Percentiles rank a stretch among this genome's conserved stretches.
These are phyloP conservation scores for Monochamus alternatus DNA, from an alignment of 2,888 invertebrate genomes.

Conservation along the genomic window DNA sequence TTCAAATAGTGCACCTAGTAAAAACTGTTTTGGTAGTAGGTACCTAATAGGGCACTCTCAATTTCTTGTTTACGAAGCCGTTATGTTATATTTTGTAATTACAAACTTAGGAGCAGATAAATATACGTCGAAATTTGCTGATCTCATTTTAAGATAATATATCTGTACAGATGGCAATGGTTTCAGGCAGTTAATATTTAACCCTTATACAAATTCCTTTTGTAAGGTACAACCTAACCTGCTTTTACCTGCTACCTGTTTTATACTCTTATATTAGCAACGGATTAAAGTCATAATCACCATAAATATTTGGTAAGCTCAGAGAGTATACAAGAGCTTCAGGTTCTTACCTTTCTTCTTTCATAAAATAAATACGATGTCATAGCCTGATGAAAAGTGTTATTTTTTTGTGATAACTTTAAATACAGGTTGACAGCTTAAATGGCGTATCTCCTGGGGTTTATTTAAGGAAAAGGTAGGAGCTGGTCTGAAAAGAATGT, in stretches of 20 bases:
- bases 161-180: no score
- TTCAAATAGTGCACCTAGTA: no score
- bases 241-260: neutral
- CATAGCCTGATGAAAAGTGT: neutral
- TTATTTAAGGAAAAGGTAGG: slow-evolving; percentile 17
- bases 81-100: no score
- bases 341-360: neutral
- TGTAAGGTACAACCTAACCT: neutral
- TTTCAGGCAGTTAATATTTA: neutral
- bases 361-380: no score
- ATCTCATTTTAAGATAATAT: no score
- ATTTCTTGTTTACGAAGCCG: no score
- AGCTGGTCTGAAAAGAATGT: slow-evolving; percentile 5
- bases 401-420: neutral
- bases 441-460: slow-evolving; percentile 13
- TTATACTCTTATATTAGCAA: neutral
- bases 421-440: slow-evolving; percentile 31
- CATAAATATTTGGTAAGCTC: neutral
- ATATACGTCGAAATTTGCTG: no score
- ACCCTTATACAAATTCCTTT: neutral
- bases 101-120: no score
- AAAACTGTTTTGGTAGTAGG: no score
- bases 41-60: no score
- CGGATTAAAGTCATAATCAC: neutral
- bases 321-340: neutral